These are phyloP conservation scores for Tamandua tetradactyla DNA, from an alignment of 2,797 vertebrate genomes.

Conservation along the genomic window DNA sequence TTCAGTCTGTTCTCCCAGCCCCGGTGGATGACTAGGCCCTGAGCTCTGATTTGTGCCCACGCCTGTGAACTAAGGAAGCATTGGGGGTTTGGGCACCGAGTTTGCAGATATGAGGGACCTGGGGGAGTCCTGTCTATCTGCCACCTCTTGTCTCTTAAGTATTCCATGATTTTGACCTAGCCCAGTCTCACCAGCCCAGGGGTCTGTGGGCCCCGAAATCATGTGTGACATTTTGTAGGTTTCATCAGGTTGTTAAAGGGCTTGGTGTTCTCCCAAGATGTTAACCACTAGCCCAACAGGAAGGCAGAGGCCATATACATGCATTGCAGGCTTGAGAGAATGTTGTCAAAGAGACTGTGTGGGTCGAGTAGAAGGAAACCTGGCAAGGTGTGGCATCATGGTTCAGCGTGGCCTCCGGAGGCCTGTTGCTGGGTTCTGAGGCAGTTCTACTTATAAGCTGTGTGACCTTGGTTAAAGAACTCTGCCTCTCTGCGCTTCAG, in stretches of 20 bases:
- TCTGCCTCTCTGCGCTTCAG: not conserved
- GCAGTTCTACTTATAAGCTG: not conserved
- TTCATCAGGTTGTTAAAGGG: no score
- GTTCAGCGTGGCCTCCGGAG: not conserved
- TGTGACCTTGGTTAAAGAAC: not conserved
- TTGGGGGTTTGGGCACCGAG: not conserved
- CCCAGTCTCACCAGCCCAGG: not conserved
- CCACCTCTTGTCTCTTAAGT: not conserved
- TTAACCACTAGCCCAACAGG: no score
- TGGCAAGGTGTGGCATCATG: rapidly evolving
- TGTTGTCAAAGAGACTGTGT: not conserved
- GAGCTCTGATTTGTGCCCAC: not conserved
- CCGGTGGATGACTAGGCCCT: conserved; percentile 49
- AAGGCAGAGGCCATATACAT: not conserved
- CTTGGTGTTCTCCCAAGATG: not conserved
- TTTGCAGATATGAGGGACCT: not conserved
- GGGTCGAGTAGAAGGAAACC: not conserved
- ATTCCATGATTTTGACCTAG: not conserved
- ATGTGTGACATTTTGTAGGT: not conserved
- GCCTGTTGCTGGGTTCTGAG: not conserved
- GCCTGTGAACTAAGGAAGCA: not conserved
- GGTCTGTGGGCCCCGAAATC: not conserved
- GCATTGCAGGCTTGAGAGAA: not conserved
- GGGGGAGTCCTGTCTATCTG: not conserved
- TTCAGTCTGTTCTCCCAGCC: conserved; percentile 79